Conservation (phyloP, 2,797 vertebrate species). For the Sebastes nivosus region DNA sequence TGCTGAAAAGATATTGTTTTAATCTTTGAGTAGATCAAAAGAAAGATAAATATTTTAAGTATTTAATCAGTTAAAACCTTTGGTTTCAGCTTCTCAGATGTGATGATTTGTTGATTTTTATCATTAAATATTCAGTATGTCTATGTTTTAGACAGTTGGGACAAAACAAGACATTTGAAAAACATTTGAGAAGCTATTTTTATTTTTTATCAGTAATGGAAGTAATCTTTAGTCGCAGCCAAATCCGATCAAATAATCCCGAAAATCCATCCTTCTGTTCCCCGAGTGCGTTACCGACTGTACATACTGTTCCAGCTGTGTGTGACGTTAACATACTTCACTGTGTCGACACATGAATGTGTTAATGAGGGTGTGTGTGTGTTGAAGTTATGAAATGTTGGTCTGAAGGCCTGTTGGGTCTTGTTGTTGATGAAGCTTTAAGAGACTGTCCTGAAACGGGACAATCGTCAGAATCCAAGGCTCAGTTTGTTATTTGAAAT, state of each 20-base stretch:
- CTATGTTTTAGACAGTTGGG: not conserved
- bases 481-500: not conserved
- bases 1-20: not conserved
- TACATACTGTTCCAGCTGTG: constrained; percentile 15
- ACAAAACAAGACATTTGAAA: not conserved
- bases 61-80: not conserved
- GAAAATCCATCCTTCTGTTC: too few species aligned
- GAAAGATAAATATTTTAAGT: not conserved
- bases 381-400: not conserved
- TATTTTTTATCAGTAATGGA: not conserved
- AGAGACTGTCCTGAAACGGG: constrained; percentile 23
- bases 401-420: constrained; percentile 28
- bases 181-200: not conserved
- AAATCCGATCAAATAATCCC: not conserved
- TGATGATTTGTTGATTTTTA: too few species aligned
- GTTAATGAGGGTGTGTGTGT: not conserved
- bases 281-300: not conserved
- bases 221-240: not conserved
- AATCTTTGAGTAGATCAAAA: not conserved
- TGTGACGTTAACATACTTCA: not conserved
- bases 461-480: not conserved
- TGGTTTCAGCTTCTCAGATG: not conserved
- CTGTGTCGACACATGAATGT: not conserved
- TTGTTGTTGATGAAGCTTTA: constrained; percentile 14
- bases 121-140: not conserved